A percentile compares a stretch with the other conserved stretches of the same genome.
Evolutionary conservation across 35 echinoderm and acorn worm genomes (phyloP).

Genomic region (Apostichopus japonicus): DNA sequence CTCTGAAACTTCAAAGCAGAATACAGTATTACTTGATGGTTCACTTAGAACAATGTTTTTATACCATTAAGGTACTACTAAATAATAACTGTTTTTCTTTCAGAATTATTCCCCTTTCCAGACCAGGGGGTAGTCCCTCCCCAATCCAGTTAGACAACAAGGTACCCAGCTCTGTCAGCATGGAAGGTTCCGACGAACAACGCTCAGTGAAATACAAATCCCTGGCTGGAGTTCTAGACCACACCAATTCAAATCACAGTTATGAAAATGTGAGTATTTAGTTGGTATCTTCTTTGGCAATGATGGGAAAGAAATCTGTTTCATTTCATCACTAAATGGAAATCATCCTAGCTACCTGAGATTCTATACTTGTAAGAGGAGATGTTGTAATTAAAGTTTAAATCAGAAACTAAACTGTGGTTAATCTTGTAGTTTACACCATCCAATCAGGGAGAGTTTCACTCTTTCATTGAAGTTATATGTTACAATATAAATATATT

Average conservation of each 20-base stretch:
- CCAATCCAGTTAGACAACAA: conserved; percentile 66
- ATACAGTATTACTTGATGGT: too few relatives aligned
- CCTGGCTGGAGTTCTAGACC: conserved; percentile 81
- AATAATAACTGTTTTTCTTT: background rate
- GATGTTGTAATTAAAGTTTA: background rate
- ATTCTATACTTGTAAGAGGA: background rate
- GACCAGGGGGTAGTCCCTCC: conserved; percentile 40
- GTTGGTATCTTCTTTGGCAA: background rate
- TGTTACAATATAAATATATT: too few relatives aligned
- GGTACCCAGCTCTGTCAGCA: conserved; percentile 64
- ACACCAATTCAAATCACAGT: conserved; percentile 58
- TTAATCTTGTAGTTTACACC: too few relatives aligned
- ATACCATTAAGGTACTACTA: too few relatives aligned
- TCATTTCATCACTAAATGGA: background rate
- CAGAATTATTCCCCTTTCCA: conserved; percentile 87
- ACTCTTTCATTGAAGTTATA: too few relatives aligned
- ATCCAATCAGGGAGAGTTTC: too few relatives aligned
- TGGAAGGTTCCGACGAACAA: conserved; percentile 74
- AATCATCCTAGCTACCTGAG: too few relatives aligned
- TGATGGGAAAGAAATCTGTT: background rate
- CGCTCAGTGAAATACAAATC: conserved; percentile 81
- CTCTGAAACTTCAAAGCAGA: too few relatives aligned
- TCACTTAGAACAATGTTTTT: too few relatives aligned
- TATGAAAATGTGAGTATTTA: conserved; percentile 94
- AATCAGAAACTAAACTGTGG: background rate